Conservation (phyloP, 2,113 vertebrate genomes). For the Anthoscopus minutus region DNA sequence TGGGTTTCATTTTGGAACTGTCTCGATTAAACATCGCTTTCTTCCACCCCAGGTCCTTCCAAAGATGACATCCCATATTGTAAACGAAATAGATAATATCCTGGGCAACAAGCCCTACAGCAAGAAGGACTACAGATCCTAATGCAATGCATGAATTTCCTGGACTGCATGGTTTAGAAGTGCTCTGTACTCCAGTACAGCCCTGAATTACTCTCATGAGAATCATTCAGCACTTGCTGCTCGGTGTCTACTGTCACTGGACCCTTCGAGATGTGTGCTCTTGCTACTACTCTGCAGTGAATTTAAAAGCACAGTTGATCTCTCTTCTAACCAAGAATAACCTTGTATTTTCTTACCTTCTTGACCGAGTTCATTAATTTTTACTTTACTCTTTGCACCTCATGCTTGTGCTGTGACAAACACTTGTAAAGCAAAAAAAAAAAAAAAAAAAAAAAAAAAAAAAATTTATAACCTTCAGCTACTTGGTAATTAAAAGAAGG, state of each 20-base stretch:
- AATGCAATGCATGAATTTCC: slow-evolving; percentile 69
- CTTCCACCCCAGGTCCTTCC: slow-evolving; percentile 84
- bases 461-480: slow-evolving; percentile 56
- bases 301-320: slow-evolving; percentile 67
- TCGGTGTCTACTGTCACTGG: slow-evolving; percentile 64
- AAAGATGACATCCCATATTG: slow-evolving; percentile 95
- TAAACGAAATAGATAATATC: slow-evolving; percentile 93
- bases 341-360: slow-evolving; percentile 70
- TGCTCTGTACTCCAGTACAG: slow-evolving; percentile 50
- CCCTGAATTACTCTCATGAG: slow-evolving; percentile 39
- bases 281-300: slow-evolving; percentile 69
- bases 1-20: background rate
- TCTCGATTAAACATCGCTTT: background rate
- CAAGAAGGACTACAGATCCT: slow-evolving; percentile 96
- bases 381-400: slow-evolving; percentile 60
- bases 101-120: slow-evolving; percentile 92
- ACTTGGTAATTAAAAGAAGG: slow-evolving; percentile 65
- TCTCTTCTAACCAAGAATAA: slow-evolving; percentile 55
- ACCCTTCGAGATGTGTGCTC: slow-evolving; percentile 71
- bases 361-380: slow-evolving; percentile 40
- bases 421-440: slow-evolving; percentile 34
- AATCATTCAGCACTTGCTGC: slow-evolving; percentile 73
- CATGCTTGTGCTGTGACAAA: slow-evolving; percentile 62
- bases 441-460: background rate
- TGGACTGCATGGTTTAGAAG: slow-evolving; percentile 66